phyloP scores from a whole-genome alignment of 1,140 invertebrate genomes.

The Onthophagus taurus region DNA sequence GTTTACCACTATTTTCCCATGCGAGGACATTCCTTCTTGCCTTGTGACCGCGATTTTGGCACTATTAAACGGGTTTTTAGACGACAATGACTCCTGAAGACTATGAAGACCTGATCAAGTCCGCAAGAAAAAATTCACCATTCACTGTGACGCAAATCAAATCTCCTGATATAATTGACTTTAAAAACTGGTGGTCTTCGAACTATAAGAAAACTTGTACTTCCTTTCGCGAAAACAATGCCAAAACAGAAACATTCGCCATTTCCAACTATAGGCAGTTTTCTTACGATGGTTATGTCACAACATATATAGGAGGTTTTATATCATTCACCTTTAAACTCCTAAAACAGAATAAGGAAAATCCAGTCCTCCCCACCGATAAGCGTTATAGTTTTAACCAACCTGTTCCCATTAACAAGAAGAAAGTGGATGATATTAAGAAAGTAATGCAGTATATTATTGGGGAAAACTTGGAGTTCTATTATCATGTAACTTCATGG shows the following conservation, averaged over 20 bases:
- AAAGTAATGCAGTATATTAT: conserved; percentile 2
- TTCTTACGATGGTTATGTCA: conserved; percentile 1
- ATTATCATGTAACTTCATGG: conserved; percentile 6
- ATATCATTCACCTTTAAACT: not conserved
- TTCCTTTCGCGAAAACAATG: not conserved
- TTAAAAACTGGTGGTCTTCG: not conserved
- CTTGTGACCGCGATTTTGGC: conserved; percentile 29
- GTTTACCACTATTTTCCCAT: conserved; percentile 30
- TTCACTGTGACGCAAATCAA: conserved; percentile 20
- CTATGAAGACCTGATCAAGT: conserved; percentile 21
- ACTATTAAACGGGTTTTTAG: conserved; percentile 18
- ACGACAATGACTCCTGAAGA: conserved; percentile 22
- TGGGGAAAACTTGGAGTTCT: not conserved
- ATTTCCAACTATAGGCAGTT: conserved; percentile 4
- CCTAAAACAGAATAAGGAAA: not conserved
- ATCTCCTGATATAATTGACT: conserved; percentile 1
- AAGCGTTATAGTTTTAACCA: not conserved
- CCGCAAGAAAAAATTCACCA: conserved; percentile 18
- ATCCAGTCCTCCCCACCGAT: not conserved
- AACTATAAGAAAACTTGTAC: not conserved
- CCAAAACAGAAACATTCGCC: not conserved
- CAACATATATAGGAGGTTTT: not conserved
- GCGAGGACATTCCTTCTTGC: conserved; percentile 31
- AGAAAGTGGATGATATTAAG: not conserved
- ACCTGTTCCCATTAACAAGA: not conserved